Evolutionary conservation across 2,888 invertebrate species (phyloP).

Genomic region (Idaea biselata): DNA sequence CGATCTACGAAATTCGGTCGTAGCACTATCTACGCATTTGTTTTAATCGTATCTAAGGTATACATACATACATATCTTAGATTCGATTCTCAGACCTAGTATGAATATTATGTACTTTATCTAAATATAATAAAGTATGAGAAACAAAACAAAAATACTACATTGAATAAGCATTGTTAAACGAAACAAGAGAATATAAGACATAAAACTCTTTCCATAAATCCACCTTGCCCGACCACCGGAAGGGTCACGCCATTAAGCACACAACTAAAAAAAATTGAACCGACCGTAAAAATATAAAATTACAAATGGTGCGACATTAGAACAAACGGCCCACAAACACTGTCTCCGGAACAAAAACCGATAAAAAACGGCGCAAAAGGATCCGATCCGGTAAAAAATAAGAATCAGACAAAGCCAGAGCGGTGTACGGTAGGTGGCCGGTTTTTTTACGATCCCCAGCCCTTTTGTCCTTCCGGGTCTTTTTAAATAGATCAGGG

Average conservation of each 20-base stretch:
- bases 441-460: slow-evolving; percentile 75
- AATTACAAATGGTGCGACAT: slow-evolving; percentile 77
- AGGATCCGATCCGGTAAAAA: slow-evolving; percentile 79
- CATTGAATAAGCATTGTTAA: background rate
- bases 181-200: slow-evolving; percentile 22
- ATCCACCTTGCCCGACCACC: slow-evolving; percentile 31
- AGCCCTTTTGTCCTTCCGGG: slow-evolving; percentile 79
- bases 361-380: slow-evolving; percentile 76
- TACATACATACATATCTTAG: too few species aligned
- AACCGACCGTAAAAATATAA: slow-evolving; percentile 55
- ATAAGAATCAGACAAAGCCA: slow-evolving; percentile 79
- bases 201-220: slow-evolving; percentile 27
- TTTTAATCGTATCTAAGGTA: too few species aligned
- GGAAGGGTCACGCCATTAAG: slow-evolving; percentile 58
- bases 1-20: too few species aligned
- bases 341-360: slow-evolving; percentile 78
- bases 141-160: background rate
- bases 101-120: too few species aligned
- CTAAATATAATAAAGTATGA: background rate
- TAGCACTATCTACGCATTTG: too few species aligned
- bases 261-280: slow-evolving; percentile 53
- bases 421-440: slow-evolving; percentile 69
- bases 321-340: slow-evolving; percentile 70
- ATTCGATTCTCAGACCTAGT: too few species aligned
- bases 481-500: slow-evolving; percentile 80